Base-by-base conservation (phyloP, 2,888 invertebrate genomes). In the Drosophila testacea region DNA sequence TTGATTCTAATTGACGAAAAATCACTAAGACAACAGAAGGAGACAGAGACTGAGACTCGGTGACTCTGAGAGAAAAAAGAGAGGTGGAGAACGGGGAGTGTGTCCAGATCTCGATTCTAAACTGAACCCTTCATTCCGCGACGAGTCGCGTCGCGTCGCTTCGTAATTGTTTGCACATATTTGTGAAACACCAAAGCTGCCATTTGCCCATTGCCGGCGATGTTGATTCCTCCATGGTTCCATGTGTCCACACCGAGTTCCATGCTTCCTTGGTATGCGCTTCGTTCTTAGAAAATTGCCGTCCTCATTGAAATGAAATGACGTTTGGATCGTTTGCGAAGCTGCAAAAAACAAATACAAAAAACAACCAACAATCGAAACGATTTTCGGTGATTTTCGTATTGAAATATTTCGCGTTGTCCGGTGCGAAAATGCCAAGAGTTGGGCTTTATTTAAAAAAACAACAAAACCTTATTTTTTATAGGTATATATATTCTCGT, bases 211-310 rank as follows among this genome's bases (percentile, higher is more conserved):
- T 78, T 70, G 75, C 79, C 62, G 70, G 70, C 65, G 61, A 69
- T 51, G 65, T 73, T 55, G 77, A 59, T 32, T 6, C 32, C 32
- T 73, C 74, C 69, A 47, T 59, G 87, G 69, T 9, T 47, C 36
- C 11, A 36, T 16, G 38, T 36, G 30, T 42, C 57, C 39, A 22
- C 30, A 28, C 13, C 42, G 28, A 34, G 48, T 48, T 57, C 48
- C 47, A 34, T 85, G 88, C 62, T 74, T 79, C 69, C 76, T 55
- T 65, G 83, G 86, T 85, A 88, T 84, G 86, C 86, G 88, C 86
- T 80, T 80, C 83, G 82, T 83, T 85, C 85, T 85, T 88, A 85
- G 85, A 85, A 85, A 85, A 85, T 83, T 87, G 83, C 85, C 88
- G 83, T 84, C 85, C 83, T 79, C 77, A 87, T 83, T 87, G 88